Evolutionary conservation across 2,113 vertebrate species (phyloP).

Genomic region (Corythaeola cristata): DNA sequence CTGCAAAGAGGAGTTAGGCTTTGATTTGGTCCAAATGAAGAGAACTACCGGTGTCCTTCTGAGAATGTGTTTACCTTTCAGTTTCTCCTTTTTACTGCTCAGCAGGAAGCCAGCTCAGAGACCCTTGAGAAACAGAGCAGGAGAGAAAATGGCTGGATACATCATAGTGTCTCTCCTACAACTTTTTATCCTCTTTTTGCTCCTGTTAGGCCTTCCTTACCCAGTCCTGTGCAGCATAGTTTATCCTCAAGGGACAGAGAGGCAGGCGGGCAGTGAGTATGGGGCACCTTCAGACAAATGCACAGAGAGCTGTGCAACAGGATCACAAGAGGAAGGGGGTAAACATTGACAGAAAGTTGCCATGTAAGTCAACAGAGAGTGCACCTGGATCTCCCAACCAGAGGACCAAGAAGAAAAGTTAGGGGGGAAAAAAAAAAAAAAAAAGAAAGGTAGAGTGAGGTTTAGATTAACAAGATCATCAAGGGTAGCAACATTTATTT

Average conservation of each 20-base stretch:
- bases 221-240: background rate
- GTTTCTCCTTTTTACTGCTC: background rate
- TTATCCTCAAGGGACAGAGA: background rate
- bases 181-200: background rate
- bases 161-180: background rate
- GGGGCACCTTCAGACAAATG: background rate
- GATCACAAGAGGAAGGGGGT: background rate
- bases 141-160: background rate
- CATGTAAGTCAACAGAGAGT: background rate
- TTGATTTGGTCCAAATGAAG: background rate
- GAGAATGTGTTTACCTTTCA: background rate
- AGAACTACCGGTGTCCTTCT: background rate
- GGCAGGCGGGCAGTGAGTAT: background rate
- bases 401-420: background rate
- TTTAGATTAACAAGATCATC: background rate
- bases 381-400: background rate
- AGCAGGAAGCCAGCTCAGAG: background rate
- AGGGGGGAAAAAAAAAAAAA: background rate
- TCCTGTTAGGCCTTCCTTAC: background rate
- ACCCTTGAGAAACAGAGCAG: background rate
- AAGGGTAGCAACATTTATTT: background rate
- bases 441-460: background rate
- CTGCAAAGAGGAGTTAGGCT: background rate
- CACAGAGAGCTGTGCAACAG: background rate
- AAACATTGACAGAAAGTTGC: background rate